Conservation (phyloP, 1,140 invertebrate genomes). For the Apis laboriosa region DNA sequence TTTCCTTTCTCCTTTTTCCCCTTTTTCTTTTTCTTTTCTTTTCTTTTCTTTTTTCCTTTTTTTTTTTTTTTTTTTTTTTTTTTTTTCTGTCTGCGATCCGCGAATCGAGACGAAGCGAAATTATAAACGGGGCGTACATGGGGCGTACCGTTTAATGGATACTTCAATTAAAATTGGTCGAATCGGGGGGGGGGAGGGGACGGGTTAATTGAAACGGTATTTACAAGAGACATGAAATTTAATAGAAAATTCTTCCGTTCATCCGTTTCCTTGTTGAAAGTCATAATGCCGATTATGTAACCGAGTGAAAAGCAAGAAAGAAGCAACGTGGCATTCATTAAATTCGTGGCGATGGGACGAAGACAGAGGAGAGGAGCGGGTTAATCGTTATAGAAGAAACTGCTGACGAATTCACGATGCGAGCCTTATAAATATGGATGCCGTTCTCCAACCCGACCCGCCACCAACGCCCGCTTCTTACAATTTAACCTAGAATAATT, state of each 20-base stretch:
- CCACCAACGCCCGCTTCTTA: slow-evolving; percentile 9
- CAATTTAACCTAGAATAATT: slow-evolving; percentile 51
- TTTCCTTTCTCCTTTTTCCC: no score
- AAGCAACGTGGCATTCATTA: slow-evolving; percentile 51
- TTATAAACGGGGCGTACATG: slow-evolving; percentile 28
- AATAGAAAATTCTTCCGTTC: slow-evolving; percentile 38
- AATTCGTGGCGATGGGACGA: slow-evolving; percentile 21
- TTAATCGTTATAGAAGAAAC: slow-evolving; percentile 51
- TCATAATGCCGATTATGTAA: slow-evolving; percentile 47
- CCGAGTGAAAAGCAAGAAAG: slow-evolving; percentile 41
- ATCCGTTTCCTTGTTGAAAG: slow-evolving; percentile 17
- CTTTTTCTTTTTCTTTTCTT: neutral
- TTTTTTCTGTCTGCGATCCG: slow-evolving; percentile 33
- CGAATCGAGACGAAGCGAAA: slow-evolving; percentile 37
- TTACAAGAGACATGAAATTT: slow-evolving; percentile 53
- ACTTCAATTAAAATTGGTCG: slow-evolving; percentile 53
- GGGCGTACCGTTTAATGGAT: slow-evolving; percentile 44
- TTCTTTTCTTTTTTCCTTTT: neutral
- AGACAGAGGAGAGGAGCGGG: slow-evolving; percentile 28
- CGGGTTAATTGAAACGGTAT: slow-evolving; percentile 52
- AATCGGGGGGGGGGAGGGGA: slow-evolving; percentile 31
- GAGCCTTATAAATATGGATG: slow-evolving; percentile 52
- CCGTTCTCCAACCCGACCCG: neutral
- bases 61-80: neutral
- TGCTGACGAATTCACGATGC: slow-evolving; percentile 48